These are phyloP conservation scores for Elymnias hypermnestra DNA, from an alignment of 1,140 invertebrate genomes.

Conservation along the genomic window DNA sequence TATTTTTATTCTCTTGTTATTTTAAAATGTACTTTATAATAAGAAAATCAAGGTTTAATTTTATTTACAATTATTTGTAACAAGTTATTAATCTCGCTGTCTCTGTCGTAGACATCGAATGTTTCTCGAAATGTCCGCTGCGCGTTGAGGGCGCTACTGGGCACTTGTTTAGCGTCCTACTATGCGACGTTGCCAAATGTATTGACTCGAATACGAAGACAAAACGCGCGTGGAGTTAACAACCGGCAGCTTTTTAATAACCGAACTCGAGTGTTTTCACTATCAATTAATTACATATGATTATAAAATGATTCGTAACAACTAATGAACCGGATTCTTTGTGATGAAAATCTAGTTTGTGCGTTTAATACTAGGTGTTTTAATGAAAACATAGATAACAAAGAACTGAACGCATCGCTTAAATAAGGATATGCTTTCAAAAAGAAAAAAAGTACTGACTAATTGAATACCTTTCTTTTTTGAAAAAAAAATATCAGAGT, in stretches of 20 bases:
- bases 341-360: slow-evolving; percentile 46
- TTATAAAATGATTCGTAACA: slow-evolving; percentile 31
- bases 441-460: slow-evolving; percentile 36
- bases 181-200: slow-evolving; percentile 75
- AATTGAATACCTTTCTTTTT: too few relatives aligned
- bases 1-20: too few relatives aligned
- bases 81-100: too few relatives aligned
- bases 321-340: slow-evolving; percentile 47
- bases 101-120: slow-evolving; percentile 41
- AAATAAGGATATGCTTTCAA: slow-evolving; percentile 43
- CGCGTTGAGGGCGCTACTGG: slow-evolving; percentile 71
- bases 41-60: too few relatives aligned
- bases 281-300: slow-evolving; percentile 18
- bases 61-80: too few relatives aligned
- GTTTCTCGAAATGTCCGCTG: slow-evolving; percentile 61
- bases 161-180: slow-evolving; percentile 72
- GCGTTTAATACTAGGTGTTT: slow-evolving; percentile 32
- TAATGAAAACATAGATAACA: slow-evolving; percentile 33
- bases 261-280: slow-evolving; percentile 33
- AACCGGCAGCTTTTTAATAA: slow-evolving; percentile 62
- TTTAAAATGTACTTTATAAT: too few relatives aligned
- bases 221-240: slow-evolving; percentile 70
- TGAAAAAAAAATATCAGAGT: too few relatives aligned
- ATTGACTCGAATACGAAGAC: slow-evolving; percentile 73
- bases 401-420: slow-evolving; percentile 15